Percentiles rank a stretch among this genome's conserved stretches.
These are phyloP conservation scores for Tiphia femorata DNA, from an alignment of 2,888 invertebrate species.

Conservation along the genomic window DNA sequence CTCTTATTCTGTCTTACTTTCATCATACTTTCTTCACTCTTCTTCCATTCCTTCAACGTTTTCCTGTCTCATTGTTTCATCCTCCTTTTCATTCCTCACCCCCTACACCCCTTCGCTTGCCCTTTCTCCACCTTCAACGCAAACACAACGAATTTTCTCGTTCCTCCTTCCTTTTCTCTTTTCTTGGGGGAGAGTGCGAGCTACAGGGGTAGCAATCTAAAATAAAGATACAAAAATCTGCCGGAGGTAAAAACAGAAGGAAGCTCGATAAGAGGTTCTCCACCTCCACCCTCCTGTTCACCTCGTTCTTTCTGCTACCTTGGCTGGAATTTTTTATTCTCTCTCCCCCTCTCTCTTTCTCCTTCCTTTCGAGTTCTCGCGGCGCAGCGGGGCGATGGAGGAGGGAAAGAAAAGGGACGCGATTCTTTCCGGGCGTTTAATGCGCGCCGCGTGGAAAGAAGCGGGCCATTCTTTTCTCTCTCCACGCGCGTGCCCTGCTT, in stretches of 20 bases:
- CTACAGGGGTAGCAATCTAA: slow-evolving; percentile 31
- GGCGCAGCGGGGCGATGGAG: slow-evolving; percentile 9
- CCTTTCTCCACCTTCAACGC: background rate
- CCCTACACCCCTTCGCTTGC: background rate
- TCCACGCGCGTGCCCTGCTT: too few relatives aligned
- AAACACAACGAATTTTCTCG: background rate
- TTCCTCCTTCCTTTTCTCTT: background rate
- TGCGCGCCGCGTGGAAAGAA: too few relatives aligned
- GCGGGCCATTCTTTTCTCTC: too few relatives aligned
- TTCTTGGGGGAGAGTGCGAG: background rate
- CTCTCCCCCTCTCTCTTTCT: background rate
- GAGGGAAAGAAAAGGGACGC: slow-evolving; percentile 5
- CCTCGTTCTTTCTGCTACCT: slow-evolving; percentile 7
- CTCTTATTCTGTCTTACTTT: too few relatives aligned
- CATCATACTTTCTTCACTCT: too few relatives aligned
- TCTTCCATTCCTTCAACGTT: background rate
- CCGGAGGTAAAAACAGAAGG: slow-evolving; percentile 36
- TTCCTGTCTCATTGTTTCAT: background rate
- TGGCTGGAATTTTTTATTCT: background rate
- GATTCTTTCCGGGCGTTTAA: slow-evolving; percentile 28
- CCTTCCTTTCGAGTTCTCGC: background rate
- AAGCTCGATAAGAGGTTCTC: slow-evolving; percentile 31
- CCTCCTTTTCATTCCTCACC: background rate
- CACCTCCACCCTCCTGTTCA: slow-evolving; percentile 7
- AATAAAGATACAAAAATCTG: slow-evolving; percentile 39